phyloP scores from a whole-genome alignment of 2,113 vertebrate species.

The Eudyptes chrysolophus region DNA sequence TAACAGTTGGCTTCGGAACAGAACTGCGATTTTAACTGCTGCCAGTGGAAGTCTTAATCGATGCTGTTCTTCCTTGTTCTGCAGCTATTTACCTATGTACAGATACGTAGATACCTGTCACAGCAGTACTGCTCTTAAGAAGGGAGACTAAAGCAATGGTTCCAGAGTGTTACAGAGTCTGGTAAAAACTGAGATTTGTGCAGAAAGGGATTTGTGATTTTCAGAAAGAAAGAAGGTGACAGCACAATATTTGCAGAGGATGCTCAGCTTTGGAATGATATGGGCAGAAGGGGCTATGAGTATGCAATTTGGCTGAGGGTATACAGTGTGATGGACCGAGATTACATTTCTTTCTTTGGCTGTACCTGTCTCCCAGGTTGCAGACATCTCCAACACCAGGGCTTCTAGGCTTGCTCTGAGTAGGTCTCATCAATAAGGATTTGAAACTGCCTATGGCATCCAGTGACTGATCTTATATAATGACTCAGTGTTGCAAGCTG shows the following conservation, averaged over 20 bases:
- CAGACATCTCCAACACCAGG: neutral
- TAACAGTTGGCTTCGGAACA: neutral
- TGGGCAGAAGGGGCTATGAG: neutral
- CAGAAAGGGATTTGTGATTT: neutral
- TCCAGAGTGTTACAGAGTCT: neutral
- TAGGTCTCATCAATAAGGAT: neutral
- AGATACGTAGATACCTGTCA: neutral
- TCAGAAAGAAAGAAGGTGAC: neutral
- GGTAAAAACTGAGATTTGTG: neutral
- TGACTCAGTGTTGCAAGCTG: neutral
- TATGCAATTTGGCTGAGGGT: neutral
- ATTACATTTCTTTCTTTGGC: neutral
- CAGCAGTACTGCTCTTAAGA: neutral
- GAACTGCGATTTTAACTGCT: neutral
- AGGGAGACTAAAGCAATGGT: neutral
- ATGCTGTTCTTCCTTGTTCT: neutral
- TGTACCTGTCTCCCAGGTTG: neutral
- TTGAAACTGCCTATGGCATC: neutral
- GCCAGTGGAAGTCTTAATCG: neutral
- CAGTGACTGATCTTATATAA: slow-evolving; percentile 1
- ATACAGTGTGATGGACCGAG: neutral
- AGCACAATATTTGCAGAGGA: neutral
- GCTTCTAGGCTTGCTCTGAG: neutral
- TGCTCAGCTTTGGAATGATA: neutral
- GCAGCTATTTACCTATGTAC: neutral